A percentile compares a stretch with the other conserved stretches of the same genome.
Conservation (phyloP, 2,888 invertebrate species). For the Lottia gigantea region DNA sequence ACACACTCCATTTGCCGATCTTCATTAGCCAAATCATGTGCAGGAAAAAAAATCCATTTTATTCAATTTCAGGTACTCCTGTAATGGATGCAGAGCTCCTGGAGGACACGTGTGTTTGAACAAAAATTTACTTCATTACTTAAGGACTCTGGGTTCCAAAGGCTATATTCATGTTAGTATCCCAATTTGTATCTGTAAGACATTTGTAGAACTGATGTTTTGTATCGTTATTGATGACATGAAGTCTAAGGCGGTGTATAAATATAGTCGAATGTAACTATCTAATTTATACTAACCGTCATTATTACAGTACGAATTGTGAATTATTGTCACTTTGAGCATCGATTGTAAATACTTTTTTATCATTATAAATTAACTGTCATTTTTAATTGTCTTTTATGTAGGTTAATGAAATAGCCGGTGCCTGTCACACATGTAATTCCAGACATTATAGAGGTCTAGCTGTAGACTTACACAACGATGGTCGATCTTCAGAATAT, state of each 20-base stretch:
- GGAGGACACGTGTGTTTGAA: conserved; percentile 43
- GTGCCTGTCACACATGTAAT: conserved; percentile 46
- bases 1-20: no score
- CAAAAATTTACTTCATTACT: conserved; percentile 34
- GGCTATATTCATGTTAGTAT: conserved; percentile 40
- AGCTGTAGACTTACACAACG: conserved; percentile 42
- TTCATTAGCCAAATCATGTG: no score
- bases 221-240: no score
- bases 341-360: no score
- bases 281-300: no score
- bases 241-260: no score
- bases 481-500: conserved; percentile 28
- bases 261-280: no score
- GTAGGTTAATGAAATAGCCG: conserved; percentile 48
- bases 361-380: no score
- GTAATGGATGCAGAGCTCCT: conserved; percentile 38
- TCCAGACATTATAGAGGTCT: conserved; percentile 44
- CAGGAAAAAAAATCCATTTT: not conserved
- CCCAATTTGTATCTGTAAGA: not conserved
- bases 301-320: no score
- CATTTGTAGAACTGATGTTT: no score
- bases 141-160: conserved; percentile 31
- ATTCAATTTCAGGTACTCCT: conserved; percentile 34
- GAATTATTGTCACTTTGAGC: no score
- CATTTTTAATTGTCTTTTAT: not conserved